Evolutionary conservation across 2,888 invertebrate species (phyloP).

Genomic region (Coremacera marginata): DNA sequence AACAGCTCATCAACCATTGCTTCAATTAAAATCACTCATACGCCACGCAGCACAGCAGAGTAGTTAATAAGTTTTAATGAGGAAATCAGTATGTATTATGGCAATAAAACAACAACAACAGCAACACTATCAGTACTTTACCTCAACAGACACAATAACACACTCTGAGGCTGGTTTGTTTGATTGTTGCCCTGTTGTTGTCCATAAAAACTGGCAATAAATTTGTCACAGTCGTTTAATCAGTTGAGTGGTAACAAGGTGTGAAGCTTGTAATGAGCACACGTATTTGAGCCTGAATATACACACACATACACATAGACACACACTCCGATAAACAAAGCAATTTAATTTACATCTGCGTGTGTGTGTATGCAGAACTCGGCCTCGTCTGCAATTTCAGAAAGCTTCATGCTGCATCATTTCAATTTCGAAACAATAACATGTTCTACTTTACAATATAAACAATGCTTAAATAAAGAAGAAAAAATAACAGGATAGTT

Average conservation of each 20-base stretch:
- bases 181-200: not conserved
- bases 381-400: too few relatives aligned
- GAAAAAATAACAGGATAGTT: too few relatives aligned
- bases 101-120: not conserved
- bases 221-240: slow-evolving; percentile 21
- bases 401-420: too few relatives aligned
- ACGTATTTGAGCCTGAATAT: not conserved
- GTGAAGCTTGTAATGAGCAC: slow-evolving; percentile 7
- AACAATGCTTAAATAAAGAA: too few relatives aligned
- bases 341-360: not conserved
- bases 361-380: not conserved
- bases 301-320: not conserved
- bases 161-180: not conserved
- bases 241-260: slow-evolving; percentile 11
- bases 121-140: not conserved
- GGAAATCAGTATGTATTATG: not conserved
- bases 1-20: not conserved
- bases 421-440: too few relatives aligned
- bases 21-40: slow-evolving; percentile 15
- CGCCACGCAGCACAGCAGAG: slow-evolving; percentile 3
- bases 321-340: not conserved
- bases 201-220: slow-evolving; percentile 14
- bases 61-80: not conserved
- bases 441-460: too few relatives aligned
- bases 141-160: not conserved